phyloP scores from a whole-genome alignment of 2,797 vertebrate genomes.

The Sylvilagus floridanus region DNA sequence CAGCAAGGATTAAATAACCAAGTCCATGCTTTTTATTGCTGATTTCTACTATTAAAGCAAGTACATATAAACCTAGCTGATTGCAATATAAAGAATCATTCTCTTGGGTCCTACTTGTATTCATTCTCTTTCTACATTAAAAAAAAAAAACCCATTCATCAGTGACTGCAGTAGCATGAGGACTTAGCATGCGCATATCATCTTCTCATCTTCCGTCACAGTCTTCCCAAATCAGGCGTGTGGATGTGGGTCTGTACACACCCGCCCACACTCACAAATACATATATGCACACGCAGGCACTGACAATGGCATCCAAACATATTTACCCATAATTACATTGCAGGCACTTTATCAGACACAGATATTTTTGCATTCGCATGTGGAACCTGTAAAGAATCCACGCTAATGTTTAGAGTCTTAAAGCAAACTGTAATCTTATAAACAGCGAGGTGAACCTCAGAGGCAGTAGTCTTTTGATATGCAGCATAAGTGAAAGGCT shows the following conservation, averaged over 20 bases:
- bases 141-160: slow-evolving; percentile 91
- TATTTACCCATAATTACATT: slow-evolving; percentile 33
- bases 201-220: slow-evolving; percentile 70
- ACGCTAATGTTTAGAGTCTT: slow-evolving; percentile 63
- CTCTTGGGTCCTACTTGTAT: slow-evolving; percentile 88
- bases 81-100: slow-evolving; percentile 89
- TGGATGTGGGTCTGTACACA: slow-evolving; percentile 34
- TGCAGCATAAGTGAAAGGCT: slow-evolving; percentile 87
- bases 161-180: slow-evolving; percentile 86
- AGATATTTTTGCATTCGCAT: slow-evolving; percentile 58
- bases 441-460: slow-evolving; percentile 75
- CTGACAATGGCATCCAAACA: background rate
- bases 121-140: slow-evolving; percentile 90
- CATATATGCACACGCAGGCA: background rate
- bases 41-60: slow-evolving; percentile 89
- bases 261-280: background rate
- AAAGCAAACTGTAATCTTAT: slow-evolving; percentile 78
- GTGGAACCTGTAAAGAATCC: slow-evolving; percentile 62
- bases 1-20: slow-evolving; percentile 87
- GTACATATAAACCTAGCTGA: slow-evolving; percentile 89
- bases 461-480: slow-evolving; percentile 81
- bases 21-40: slow-evolving; percentile 86
- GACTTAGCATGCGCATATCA: slow-evolving; percentile 71
- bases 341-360: slow-evolving; percentile 44
- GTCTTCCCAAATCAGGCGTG: slow-evolving; percentile 60